Evolutionary conservation across 1,140 invertebrate genomes (phyloP).

Genomic region (Argopecten irradians): DNA sequence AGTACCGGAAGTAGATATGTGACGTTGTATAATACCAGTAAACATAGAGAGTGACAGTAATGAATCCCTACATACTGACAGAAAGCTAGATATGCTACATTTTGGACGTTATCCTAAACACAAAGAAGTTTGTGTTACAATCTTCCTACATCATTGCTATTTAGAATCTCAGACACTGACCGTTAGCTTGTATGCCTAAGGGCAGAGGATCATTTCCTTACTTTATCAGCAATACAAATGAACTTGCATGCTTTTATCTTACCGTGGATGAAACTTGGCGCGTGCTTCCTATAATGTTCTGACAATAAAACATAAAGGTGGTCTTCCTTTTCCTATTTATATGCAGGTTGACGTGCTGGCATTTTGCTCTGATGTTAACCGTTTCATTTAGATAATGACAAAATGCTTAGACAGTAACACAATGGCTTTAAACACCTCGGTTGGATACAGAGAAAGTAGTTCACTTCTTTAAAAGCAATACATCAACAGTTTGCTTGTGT

Average conservation of each 20-base stretch:
- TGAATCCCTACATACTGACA: not conserved
- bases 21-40: not conserved
- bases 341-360: not conserved
- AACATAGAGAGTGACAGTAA: not conserved
- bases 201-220: not conserved
- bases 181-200: not conserved
- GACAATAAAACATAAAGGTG: not conserved
- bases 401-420: no score
- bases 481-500: no score
- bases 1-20: not conserved
- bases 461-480: no score
- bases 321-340: not conserved
- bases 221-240: not conserved
- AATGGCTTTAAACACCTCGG: no score
- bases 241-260: not conserved
- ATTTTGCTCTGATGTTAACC: not conserved
- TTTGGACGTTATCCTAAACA: not conserved
- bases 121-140: not conserved
- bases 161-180: not conserved
- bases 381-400: not conserved
- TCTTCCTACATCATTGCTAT: not conserved
- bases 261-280: slow-evolving; percentile 1
- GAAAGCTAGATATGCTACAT: not conserved
- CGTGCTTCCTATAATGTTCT: not conserved
- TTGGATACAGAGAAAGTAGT: no score